Evolutionary conservation across 2,888 invertebrate genomes (phyloP), one percentile per base, ranked within the genome.

Genomic region (Volucella bombylans): DNA sequence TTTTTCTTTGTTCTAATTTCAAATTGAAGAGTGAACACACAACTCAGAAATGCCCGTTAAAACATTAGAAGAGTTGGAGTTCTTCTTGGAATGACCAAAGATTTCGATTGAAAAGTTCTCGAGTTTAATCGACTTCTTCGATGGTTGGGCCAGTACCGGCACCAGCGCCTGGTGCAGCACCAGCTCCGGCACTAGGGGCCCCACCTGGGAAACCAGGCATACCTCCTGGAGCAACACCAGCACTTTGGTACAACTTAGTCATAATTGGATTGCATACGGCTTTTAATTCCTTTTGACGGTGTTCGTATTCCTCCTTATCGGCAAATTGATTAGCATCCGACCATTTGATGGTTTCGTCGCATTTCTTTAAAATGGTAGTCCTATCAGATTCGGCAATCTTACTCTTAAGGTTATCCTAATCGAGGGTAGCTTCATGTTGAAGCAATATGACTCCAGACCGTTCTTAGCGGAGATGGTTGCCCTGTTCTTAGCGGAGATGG

Each of bases 371-470:
- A 89, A 97, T 96, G 62, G 93, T 94, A 88, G 94, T 95, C 92
- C 96, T 96, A 91, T 98, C 98, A 0, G 95, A 92, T 87, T 96
- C 97, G 0, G 95, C 92, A 90, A 98, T 95, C 93, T 97, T 97
- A 90, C 96, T 96, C 93, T 98, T 98, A 87, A 98, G 93, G 92
- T 98, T 98, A 12, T 98, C 98, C 90, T 98, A 99, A 90, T 99
- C 98, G 92, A 96, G 95, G 85, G 97, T 96, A 87, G 97, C 96
- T 99, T 99, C 96, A 99, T 98, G 94, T 97, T 97, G 94, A 97
- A 98, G 92, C 97, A 95, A 92, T 98, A 98, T 1, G 97, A 96
- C 92, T 98, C 96, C 68, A 98, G 93, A 1, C 94, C 94, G 90
- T 97, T 96, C 94, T 97, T 97, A 79, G 97, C 95, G 77, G 96